Evolutionary conservation across 1,140 invertebrate genomes (phyloP), one percentile per base, ranked within the genome.

Genomic region (Eriocheir sinensis): DNA sequence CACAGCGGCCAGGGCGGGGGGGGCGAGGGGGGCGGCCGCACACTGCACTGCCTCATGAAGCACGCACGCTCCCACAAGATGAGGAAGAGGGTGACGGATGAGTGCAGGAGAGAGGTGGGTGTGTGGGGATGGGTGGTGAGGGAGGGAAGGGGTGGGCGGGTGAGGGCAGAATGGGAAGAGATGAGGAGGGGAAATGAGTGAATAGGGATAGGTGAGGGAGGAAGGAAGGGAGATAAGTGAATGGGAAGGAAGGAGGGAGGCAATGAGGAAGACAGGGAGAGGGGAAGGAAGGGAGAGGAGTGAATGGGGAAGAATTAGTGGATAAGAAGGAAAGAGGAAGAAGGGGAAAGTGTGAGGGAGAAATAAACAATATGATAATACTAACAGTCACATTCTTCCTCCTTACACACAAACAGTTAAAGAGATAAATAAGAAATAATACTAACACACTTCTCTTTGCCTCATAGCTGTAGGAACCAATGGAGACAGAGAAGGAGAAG

Each of bases 1-100:
- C 88, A 95, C 97, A 94, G 96, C 40, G 96, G 96, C 9, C 96
- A 98, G 89, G 60, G 27, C 21, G 12, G 21, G 89, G 60, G 27
- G 60, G 12, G 21, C 0, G 98, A 98, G 96, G 96, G 98, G 92
- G 98, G 98, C 40, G 99, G 99, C 0, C 98, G 98, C 96, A 99
- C 99, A 0, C 98, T 99, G 95, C 99, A 99, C 97, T 99, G 99
- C 96, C 97, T 99, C 81, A 99, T 99, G 99, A 98, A 98, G 90
- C 98, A 99, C 97, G 98, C 98, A 3, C 96, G 96, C 79, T 91
- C 27, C 3, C 97, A 98, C 48, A 86, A 79, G 17, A 36, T 38
- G 6, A 91, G 72, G 80, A 80, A 60, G 48, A 93, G 30, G 0
- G 41, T 91, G 81, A 97, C 97, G 32, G 92, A 98, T 98, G 96